Evolutionary conservation across 2,888 invertebrate species (phyloP).

Genomic region (Parnassius orleans): DNA sequence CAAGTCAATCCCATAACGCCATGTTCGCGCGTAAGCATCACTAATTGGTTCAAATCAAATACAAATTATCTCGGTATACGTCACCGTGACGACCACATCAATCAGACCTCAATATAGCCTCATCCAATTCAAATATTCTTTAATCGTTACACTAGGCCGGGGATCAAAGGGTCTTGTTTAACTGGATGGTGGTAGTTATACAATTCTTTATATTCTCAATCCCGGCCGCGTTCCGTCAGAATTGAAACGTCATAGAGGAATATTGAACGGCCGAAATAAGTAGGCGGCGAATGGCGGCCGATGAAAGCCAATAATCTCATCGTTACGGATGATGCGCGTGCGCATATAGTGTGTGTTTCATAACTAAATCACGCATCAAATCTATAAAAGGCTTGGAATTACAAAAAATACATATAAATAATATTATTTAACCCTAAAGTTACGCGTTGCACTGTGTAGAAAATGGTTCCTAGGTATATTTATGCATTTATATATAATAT

Average conservation of each 20-base stretch:
- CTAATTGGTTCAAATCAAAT: constrained; percentile 78
- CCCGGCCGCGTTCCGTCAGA: constrained; percentile 51
- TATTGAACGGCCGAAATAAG: constrained; percentile 56
- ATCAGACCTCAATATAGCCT: constrained; percentile 34
- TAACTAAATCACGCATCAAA: background rate
- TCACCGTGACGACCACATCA: constrained; percentile 44
- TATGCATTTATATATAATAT: too few species aligned
- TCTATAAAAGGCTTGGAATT: background rate
- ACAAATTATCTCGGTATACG: constrained; percentile 62
- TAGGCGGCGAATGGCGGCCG: constrained; percentile 48
- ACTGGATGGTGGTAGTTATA: constrained; percentile 42
- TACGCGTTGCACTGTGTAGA: too few species aligned
- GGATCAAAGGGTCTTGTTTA: constrained; percentile 36
- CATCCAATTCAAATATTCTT: constrained; percentile 21
- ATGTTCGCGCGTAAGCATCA: constrained; percentile 73
- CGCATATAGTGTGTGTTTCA: constrained; percentile 36
- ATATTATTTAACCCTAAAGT: too few species aligned
- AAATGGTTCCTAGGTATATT: too few species aligned
- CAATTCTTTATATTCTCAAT: constrained; percentile 40
- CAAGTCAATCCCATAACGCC: constrained; percentile 47
- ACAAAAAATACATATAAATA: too few species aligned
- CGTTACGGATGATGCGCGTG: constrained; percentile 57
- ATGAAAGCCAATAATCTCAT: constrained; percentile 67
- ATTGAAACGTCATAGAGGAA: constrained; percentile 70
- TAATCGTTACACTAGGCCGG: constrained; percentile 22